Percentiles rank a stretch among this genome's conserved stretches.
Conservation (phyloP, 2,797 vertebrate genomes). For the Smutsia gigantea region DNA sequence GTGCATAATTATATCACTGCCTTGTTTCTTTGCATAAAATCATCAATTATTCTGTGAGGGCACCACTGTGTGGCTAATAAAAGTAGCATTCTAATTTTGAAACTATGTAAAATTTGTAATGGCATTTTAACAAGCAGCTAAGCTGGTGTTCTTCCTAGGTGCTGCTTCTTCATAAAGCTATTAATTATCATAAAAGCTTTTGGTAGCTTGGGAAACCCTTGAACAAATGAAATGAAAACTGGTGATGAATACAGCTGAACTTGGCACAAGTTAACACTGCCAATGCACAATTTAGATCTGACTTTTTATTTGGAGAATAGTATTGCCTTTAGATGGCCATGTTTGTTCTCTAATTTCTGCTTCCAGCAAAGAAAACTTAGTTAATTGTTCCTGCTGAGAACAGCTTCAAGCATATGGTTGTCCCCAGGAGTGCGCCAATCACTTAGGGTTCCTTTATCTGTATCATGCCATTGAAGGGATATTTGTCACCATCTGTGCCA, state of each 20-base stretch:
- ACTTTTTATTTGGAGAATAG: background rate
- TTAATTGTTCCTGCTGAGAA: background rate
- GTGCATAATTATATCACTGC: background rate
- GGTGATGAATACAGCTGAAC: background rate
- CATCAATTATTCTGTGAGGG: background rate
- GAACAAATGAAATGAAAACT: background rate
- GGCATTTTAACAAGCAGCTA: background rate
- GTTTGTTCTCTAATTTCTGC: background rate
- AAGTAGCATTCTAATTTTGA: background rate
- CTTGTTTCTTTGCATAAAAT: background rate
- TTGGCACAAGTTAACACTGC: background rate
- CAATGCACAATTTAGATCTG: background rate
- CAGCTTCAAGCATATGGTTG: background rate
- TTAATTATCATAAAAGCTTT: background rate
- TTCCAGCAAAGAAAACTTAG: background rate
- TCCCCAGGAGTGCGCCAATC: background rate
- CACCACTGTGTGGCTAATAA: background rate
- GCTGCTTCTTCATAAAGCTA: background rate
- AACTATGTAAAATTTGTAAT: background rate
- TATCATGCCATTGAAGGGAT: background rate
- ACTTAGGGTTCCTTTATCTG: background rate
- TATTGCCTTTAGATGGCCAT: background rate
- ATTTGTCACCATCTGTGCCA: background rate
- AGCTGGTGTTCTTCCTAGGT: background rate
- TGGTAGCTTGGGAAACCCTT: background rate